phyloP scores from a whole-genome alignment of 2,888 invertebrate species.

The Amphimallon solstitiale region DNA sequence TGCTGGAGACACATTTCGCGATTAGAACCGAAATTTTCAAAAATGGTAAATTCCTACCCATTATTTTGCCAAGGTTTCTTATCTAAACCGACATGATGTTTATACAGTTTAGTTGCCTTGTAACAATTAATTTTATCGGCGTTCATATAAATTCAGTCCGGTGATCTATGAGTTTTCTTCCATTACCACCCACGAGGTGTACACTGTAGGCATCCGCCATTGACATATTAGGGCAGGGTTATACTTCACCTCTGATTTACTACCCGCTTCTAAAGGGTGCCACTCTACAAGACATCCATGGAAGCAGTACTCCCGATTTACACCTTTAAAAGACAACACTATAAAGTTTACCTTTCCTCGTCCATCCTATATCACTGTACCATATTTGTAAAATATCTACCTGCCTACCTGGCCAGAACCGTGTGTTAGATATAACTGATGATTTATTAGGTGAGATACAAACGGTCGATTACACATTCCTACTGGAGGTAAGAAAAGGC shows the following conservation, averaged over 20 bases:
- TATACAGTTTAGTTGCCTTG: slow-evolving; percentile 2
- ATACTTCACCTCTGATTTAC: slow-evolving; percentile 52
- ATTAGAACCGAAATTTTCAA: too few relatives aligned
- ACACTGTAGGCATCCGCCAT: slow-evolving; percentile 45
- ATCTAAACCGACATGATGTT: not conserved
- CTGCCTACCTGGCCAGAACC: slow-evolving; percentile 46
- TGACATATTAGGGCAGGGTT: slow-evolving; percentile 38
- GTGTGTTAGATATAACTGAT: slow-evolving; percentile 58
- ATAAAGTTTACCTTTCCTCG: slow-evolving; percentile 49
- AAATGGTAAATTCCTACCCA: too few relatives aligned
- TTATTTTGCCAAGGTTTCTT: too few relatives aligned
- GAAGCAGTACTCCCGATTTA: slow-evolving; percentile 41
- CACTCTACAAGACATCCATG: slow-evolving; percentile 48
- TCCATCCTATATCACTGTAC: slow-evolving; percentile 45
- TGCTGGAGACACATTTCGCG: too few relatives aligned
- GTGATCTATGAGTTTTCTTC: slow-evolving; percentile 17
- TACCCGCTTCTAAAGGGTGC: slow-evolving; percentile 56
- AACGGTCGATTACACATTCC: slow-evolving; percentile 53
- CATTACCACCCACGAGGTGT: slow-evolving; percentile 59
- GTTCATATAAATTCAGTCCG: slow-evolving; percentile 18
- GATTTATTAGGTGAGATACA: slow-evolving; percentile 58
- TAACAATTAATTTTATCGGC: slow-evolving; percentile 22
- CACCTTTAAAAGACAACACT: slow-evolving; percentile 40
- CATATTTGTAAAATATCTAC: slow-evolving; percentile 58
- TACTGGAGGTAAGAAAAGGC: slow-evolving; percentile 42